A percentile compares a stretch with the other conserved stretches of the same genome.
phyloP scores from a whole-genome alignment of 1,140 invertebrate genomes.

The Zaprionus vittiger region DNA sequence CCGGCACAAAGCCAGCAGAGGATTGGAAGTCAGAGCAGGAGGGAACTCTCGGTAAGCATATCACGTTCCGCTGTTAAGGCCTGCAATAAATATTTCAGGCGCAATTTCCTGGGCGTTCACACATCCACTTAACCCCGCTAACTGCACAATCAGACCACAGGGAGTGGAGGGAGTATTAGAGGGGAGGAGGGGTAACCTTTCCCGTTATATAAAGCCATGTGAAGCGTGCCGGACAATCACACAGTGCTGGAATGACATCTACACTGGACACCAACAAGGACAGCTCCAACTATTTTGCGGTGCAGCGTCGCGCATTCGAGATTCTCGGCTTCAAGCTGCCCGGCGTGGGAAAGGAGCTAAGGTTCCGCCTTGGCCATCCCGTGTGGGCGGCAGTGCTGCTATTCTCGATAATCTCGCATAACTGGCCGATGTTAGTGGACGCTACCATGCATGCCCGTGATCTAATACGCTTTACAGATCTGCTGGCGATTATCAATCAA shows the following conservation, averaged over 20 bases:
- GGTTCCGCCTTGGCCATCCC: constrained; percentile 27
- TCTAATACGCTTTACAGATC: constrained; percentile 35
- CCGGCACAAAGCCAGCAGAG: constrained; percentile 6
- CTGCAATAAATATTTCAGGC: constrained; percentile 68
- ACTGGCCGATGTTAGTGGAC: constrained; percentile 50
- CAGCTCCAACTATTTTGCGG: constrained; percentile 41
- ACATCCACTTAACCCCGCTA: constrained; percentile 51
- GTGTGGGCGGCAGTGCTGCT: constrained; percentile 42
- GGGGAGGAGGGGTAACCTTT: neutral
- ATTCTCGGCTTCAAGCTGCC: constrained; percentile 43
- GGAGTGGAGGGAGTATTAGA: neutral
- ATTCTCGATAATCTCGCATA: constrained; percentile 40
- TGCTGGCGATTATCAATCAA: constrained; percentile 44
- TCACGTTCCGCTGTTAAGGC: constrained; percentile 71
- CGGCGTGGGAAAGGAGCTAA: neutral
- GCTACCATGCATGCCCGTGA: constrained; percentile 28
- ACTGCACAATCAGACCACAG: constrained; percentile 1
- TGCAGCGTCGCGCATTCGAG: constrained; percentile 49
- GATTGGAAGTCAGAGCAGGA: neutral
- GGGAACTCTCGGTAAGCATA: constrained; percentile 49
- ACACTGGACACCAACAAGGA: constrained; percentile 26
- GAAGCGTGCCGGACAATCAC: neutral
- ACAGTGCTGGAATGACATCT: neutral
- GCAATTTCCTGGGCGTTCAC: constrained; percentile 62
- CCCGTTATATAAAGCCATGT: neutral